Conservation (phyloP, 2,113 vertebrate species). For the Hypocryptadius cinnamomeus region DNA sequence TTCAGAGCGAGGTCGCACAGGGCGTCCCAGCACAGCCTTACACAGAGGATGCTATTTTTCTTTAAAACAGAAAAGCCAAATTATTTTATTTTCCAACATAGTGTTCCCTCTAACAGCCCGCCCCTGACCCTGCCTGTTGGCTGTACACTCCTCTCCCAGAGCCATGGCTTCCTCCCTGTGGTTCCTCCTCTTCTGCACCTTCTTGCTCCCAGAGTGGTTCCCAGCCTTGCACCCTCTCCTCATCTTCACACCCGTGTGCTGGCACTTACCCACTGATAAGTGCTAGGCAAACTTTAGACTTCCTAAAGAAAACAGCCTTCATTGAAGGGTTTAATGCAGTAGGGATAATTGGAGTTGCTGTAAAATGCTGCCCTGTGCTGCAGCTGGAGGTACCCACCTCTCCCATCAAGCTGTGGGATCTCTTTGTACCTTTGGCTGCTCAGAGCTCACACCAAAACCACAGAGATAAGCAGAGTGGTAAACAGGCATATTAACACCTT, state of each 20-base stretch:
- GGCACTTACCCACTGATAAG: neutral
- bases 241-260: neutral
- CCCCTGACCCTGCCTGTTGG: neutral
- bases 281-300: neutral
- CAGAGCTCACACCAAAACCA: neutral
- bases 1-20: neutral
- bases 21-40: neutral
- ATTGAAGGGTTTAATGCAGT: neutral
- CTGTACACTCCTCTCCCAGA: too few species aligned
- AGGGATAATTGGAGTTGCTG: neutral
- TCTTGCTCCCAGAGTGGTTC: neutral
- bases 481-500: neutral
- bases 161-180: neutral
- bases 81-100: neutral
- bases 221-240: neutral
- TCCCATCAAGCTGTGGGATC: neutral
- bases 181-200: neutral
- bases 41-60: neutral
- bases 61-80: neutral
- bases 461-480: neutral
- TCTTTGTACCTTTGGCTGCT: neutral
- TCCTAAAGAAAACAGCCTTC: neutral
- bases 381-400: neutral
- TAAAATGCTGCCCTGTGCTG: neutral
- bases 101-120: neutral